Percentiles rank a stretch among this genome's conserved stretches.
These are phyloP conservation scores for Helicorthomorpha holstii DNA, from an alignment of 1,140 invertebrate genomes.

Conservation along the genomic window DNA sequence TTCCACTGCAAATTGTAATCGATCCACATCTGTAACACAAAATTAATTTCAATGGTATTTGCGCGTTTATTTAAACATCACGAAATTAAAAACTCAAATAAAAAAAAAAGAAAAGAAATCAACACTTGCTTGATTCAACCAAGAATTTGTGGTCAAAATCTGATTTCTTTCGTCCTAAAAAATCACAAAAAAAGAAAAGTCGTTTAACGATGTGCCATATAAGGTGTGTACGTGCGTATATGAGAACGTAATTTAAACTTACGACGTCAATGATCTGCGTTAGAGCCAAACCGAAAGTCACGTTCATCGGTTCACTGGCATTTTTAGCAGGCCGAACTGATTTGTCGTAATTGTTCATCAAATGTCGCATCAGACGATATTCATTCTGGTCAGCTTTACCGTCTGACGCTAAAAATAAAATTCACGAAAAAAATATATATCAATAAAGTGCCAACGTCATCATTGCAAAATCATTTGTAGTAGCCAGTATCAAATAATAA, in stretches of 20 bases:
- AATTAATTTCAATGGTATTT: background rate
- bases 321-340: conserved; percentile 27
- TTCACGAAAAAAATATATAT: background rate
- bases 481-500: too few relatives aligned
- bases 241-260: conserved; percentile 15
- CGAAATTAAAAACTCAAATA: background rate
- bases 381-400: background rate
- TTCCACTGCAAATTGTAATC: conserved; percentile 36
- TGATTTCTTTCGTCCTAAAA: conserved; percentile 29
- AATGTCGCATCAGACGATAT: conserved; percentile 20
- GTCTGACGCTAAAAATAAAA: background rate
- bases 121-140: conserved; percentile 30
- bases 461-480: too few relatives aligned
- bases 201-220: background rate
- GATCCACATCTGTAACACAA: conserved; percentile 24
- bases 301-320: conserved; percentile 23
- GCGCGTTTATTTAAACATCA: too few relatives aligned
- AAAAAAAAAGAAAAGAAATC: background rate
- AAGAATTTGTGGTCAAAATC: conserved; percentile 33
- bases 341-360: conserved; percentile 27
- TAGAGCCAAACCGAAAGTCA: conserved; percentile 30
- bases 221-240: too few relatives aligned
- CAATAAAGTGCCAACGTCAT: too few relatives aligned
- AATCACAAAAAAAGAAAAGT: conserved; percentile 7
- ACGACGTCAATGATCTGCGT: conserved; percentile 34